Evolutionary conservation across 1,140 invertebrate genomes (phyloP), one percentile per base, ranked within the genome.

Genomic region (Holotrichia oblita): DNA sequence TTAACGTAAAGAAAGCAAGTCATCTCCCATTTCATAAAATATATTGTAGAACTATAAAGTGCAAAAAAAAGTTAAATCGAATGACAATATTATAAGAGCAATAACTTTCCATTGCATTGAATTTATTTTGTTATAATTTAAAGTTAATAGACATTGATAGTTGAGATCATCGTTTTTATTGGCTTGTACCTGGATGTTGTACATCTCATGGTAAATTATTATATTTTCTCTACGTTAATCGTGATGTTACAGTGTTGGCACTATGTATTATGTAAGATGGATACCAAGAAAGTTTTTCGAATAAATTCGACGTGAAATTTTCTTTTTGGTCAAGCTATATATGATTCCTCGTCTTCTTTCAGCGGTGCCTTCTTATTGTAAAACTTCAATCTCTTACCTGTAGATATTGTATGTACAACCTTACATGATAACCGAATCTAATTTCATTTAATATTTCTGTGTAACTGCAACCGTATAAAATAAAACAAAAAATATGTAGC

Each of bases 311-410:
- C 61, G 20, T 69, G 22, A 69, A 0, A 27, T 69, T 69, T 69
- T 27, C 9, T 22, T 55, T 55, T 7, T 22, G 24, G 24, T 69
- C 12, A 55, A 55, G 48, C 48, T 69, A 69, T 3, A 48, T 69
- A 69, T 69, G 27, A 69, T 84, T 85, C 82, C 85, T 83, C 81
- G 84, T 86, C 85, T 86, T 86, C 85, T 86, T 86, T 86, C 85
- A 86, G 85, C 85, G 84, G 85, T 86, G 85, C 85, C 85, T 86
- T 86, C 85, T 85, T 84, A 83, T 83, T 83, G 81, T 85, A 81
- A 84, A 85, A 81, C 81, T 82, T 81, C 82, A 83, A 82, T 83
- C 82, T 82, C 64, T 83, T 81, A 83, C 81, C 81, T 83, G 81
- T 84, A 84, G 82, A 84, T 84, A 84, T 79, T 69, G 61, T 69